Base-by-base conservation (phyloP, 1,140 invertebrate genomes). In the Steinernema feltiae region DNA sequence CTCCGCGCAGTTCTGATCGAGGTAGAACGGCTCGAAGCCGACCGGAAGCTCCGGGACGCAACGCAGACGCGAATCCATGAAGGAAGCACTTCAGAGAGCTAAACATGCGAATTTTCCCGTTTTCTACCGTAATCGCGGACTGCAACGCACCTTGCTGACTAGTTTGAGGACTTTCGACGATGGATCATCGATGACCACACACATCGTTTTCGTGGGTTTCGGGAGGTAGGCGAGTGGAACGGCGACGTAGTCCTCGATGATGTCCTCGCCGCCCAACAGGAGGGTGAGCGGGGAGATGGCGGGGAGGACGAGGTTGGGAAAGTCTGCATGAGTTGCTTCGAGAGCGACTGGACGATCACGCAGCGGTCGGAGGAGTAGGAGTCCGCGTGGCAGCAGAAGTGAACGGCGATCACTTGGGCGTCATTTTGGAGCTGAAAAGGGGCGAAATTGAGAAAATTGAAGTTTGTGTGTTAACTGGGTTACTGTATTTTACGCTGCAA, bases 281-380 rank as follows among this genome's bases (percentile, higher is more conserved):
- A 78, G 74, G 24, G 77, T 78, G n/a, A 78, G 63, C 0, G 77
- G 69, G 32, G 48, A 72, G 7, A 78, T 53, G 2, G 69, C 29
- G 0, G 77, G 77, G 12, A 78, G 53, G 15, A 75, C 71, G 29
- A 78, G 12, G 30, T 78, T 78, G 2, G 77, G 32, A 78, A 74
- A 29, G 48, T 72, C 32, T 74, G 48, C 48, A 77, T 71, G 32
- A 77, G 31, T 30, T 77, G 76, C 30, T 69, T 48, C 15, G 72
- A 72, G 7, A 77, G 24, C 0, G 76, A 77, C 32, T 73, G 76
- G 32, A 77, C 71, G 63, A 77, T 31, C 27, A 73, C 74, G 48
- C 72, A 69, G 3, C 69, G 21, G 29, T 77, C 76, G 24, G 76
- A 35, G 21, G 76, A 46, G 46, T 77, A 69, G 29, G 76, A 32